Percentiles rank a stretch among this genome's conserved stretches.
phyloP scores from a whole-genome alignment of 2,113 vertebrate genomes.

The Cynocephalus volans region DNA sequence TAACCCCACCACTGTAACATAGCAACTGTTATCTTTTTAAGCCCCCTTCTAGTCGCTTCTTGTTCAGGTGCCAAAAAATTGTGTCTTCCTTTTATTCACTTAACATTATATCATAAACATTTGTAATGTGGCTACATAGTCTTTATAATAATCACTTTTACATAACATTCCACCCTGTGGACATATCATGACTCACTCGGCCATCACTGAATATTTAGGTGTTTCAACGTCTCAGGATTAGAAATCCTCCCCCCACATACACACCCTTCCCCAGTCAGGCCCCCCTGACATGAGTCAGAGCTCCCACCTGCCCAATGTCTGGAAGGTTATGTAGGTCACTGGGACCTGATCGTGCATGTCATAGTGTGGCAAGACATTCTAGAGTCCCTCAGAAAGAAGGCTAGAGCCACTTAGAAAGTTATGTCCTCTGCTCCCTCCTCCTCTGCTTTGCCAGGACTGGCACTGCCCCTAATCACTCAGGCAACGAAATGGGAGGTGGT shows the following conservation, averaged over 20 bases:
- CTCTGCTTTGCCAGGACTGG: background rate
- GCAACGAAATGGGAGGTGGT: background rate
- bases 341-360: slow-evolving; percentile 21
- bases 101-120: background rate
- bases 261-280: background rate
- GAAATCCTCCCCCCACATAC: background rate
- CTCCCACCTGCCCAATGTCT: background rate
- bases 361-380: background rate
- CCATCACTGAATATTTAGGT: slow-evolving; percentile 28
- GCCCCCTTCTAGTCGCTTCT: background rate
- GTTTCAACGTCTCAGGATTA: slow-evolving; percentile 20
- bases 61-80: background rate
- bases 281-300: slow-evolving; percentile 21
- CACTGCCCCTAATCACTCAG: background rate
- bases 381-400: background rate
- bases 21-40: background rate
- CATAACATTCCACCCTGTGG: slow-evolving; percentile 19
- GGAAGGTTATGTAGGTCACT: slow-evolving; percentile 63
- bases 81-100: background rate
- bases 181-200: slow-evolving; percentile 51
- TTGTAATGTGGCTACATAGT: slow-evolving; percentile 18
- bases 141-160: slow-evolving; percentile 63
- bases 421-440: background rate
- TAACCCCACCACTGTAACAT: background rate
- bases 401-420: background rate